phyloP scores from a whole-genome alignment of 2,797 vertebrate genomes.

The Poecilia wingei region DNA sequence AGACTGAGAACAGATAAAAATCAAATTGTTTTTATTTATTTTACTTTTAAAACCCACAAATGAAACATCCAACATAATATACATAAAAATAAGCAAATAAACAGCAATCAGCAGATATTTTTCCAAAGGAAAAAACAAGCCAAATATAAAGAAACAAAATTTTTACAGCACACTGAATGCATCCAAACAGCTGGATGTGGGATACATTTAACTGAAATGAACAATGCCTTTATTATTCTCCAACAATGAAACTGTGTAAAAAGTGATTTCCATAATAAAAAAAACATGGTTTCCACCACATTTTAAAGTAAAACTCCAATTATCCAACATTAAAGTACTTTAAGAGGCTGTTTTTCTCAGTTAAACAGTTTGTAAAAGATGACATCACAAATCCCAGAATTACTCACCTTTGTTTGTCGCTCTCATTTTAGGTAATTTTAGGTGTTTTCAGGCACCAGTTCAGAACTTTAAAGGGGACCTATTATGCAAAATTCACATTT shows the following conservation, averaged over 20 bases:
- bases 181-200: constrained; percentile 37
- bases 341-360: constrained; percentile 37
- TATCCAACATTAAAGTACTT: constrained; percentile 53
- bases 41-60: constrained; percentile 67
- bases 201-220: neutral
- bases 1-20: neutral
- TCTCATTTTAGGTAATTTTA: constrained; percentile 33
- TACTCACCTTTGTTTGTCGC: constrained; percentile 25
- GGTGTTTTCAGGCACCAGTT: constrained; percentile 14
- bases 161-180: constrained; percentile 25
- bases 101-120: constrained; percentile 42
- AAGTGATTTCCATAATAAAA: constrained; percentile 57
- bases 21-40: constrained; percentile 48
- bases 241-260: constrained; percentile 25
- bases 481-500: no score
- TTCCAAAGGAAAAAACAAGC: constrained; percentile 21
- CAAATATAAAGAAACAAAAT: constrained; percentile 1
- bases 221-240: constrained; percentile 1
- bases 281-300: constrained; percentile 32
- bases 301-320: constrained; percentile 21
- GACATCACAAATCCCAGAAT: constrained; percentile 38
- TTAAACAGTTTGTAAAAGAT: constrained; percentile 35
- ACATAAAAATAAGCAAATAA: constrained; percentile 42
- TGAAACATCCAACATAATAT: constrained; percentile 34
- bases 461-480: constrained; percentile 19